Base-by-base conservation (phyloP, 2,888 invertebrate genomes). In the Eupeodes latifasciatus region DNA sequence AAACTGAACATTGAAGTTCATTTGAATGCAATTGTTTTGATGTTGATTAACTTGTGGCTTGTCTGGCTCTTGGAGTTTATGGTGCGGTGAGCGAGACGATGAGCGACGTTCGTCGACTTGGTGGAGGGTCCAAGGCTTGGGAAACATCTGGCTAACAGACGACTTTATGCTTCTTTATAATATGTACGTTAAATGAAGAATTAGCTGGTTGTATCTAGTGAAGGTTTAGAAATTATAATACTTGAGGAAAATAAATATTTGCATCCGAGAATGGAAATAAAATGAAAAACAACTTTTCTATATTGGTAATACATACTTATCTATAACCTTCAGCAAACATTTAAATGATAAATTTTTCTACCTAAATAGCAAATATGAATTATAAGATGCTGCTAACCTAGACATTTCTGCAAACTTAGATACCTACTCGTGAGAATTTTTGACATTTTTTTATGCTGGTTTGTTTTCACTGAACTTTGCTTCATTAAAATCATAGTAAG, bases 71-170 rank as follows among this genome's bases (percentile, higher is more conserved):
- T 11, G 7, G 3, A 16, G 19, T 72, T 27, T 19, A 59, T 44
- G 44, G 59, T 9, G 5, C 40, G 40, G 9, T 4, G 5, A 40
- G 4, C 4, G 40, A 40, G 40, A 40, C 40, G 40, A 7, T 6
- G 40, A 9, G 1, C 40, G 40, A 40, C 40, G 40, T 40, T 7
- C 40, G 40, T 7, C 40, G 40, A 40, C 40, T 5, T 40, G 40
- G 40, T 40, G 72, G 78, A 59, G 49, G 80, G 62, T 44, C 36
- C 19, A 57, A 34, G 64, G 47, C 36, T 79, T 82, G 62, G 36
- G 47, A 79, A 87, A 87, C 86, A 87, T 87, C 83, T 87, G 86
- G 86, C 75, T 36, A 61, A 51, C 86, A 87, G 86, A 80, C 83
- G 16, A 40, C 64, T 69, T 72, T 47, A 72, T 69, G 51, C 9